A percentile compares a stretch with the other conserved stretches of the same genome.
These are phyloP conservation scores for Forbesichthys agassizii DNA, from an alignment of 2,113 vertebrate genomes.

Conservation along the genomic window DNA sequence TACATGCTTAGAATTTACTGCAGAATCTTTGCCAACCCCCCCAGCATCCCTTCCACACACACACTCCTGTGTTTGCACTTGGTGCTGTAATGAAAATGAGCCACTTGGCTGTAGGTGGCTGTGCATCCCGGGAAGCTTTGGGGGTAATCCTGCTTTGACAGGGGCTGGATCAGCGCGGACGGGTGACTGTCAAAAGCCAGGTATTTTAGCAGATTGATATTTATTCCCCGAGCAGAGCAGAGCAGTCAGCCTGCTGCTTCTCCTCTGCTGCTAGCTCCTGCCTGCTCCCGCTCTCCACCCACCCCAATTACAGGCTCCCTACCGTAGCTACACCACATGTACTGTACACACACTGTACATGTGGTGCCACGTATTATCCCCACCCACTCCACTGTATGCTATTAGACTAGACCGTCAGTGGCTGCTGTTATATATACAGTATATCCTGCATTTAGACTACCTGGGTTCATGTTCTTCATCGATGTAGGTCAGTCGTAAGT, in stretches of 20 bases:
- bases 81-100: conserved; percentile 57
- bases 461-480: conserved; percentile 9
- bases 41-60: conserved; percentile 31
- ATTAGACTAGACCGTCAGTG: not conserved
- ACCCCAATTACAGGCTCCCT: conserved; percentile 45
- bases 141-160: conserved; percentile 56
- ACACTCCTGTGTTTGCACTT: conserved; percentile 52
- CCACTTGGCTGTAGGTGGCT: conserved; percentile 55
- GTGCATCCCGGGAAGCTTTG: conserved; percentile 41
- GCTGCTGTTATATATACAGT: not conserved
- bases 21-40: conserved; percentile 42
- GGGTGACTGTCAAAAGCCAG: conserved; percentile 50
- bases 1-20: conserved; percentile 50
- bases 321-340: conserved; percentile 6
- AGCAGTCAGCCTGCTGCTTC: conserved; percentile 19
- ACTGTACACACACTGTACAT: conserved; percentile 5
- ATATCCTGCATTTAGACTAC: not conserved
- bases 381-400: not conserved
- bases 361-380: not conserved
- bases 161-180: conserved; percentile 52
- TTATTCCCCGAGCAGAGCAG: conserved; percentile 48
- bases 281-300: conserved; percentile 9
- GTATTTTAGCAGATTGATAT: conserved; percentile 51
- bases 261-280: not conserved
- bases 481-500: not conserved